Base-by-base conservation (phyloP, 2,113 vertebrate species). In the Ondatra zibethicus region DNA sequence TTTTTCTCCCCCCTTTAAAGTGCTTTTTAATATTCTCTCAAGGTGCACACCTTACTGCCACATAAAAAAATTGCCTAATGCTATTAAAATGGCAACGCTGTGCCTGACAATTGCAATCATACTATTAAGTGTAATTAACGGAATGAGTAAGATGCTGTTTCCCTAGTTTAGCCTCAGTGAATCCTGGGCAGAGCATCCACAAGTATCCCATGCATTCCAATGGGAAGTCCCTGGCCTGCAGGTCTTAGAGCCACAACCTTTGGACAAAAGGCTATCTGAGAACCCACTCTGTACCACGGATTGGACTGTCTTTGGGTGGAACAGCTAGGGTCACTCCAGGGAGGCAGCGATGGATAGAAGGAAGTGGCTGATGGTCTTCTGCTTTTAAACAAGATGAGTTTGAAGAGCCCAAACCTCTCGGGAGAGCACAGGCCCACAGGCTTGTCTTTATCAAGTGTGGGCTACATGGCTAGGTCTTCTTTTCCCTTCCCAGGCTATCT, bases 41-140 rank as follows among this genome's bases (percentile, higher is more conserved):
- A 84, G 58, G 76, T 45, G 7, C 72, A 86, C 25, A 72, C 45
- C 52, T 85, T 78, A 45, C 65, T 45, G 65, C 45, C 72, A 92
- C 58, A 70, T 66, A 39, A 80, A 93, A 68, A 66, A 52, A 42
- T 33, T 93, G 81, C n/a, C 80, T 80, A 93, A 92, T 86, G 78
- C 50, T 94, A 61, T 92, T 87, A 92, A 91, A 92, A 93, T 21
- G 19, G 31, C 65, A 88, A 88, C 85, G n/a, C 45, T 90, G 89
- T 94, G 75, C 73, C 63, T 65, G 85, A 88, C 50, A 92, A 92
- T 90, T 76, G 27, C 52, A 93, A 85, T 66, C 80, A 91, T 23
- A 93, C 50, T 78, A 90, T 85, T 95, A 85, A 92, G 65, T 80
- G 39, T 17, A 93, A 92, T 92, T 80, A 96, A 93, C 80, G 70